Base-by-base conservation (phyloP, 2,888 invertebrate species). In the Ennomos quercinarius region DNA sequence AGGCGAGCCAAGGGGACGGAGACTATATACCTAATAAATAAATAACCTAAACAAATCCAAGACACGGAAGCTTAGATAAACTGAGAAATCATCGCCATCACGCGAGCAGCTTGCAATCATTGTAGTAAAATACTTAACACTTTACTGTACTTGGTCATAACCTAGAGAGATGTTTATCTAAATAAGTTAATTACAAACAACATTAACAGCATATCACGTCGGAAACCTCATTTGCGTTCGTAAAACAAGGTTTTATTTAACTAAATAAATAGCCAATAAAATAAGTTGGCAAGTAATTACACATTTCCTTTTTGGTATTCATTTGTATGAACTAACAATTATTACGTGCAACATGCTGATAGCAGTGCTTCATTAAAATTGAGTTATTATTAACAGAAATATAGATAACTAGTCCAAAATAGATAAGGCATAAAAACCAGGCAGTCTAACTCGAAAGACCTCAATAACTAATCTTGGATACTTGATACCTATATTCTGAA, bases 121-220 rank as follows among this genome's bases (percentile, higher is more conserved):
- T 55, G 63, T 66, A 72, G 42, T 70, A 74, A 74, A 70, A 72
- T 68, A 74, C 63, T 66, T 70, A 78, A 78, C 74, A 79, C 77
- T 74, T 80, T 77, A 77, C 77, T 74, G 81, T 77, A 77, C 78
- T 80, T 77, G 81, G 76, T 81, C 77, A 81, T 88, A 86, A 89
- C 89, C 89, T 87, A 89, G 85, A 89, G 86, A 89, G 88, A 89
- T 88, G 59, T 38, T 12, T 73, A 87, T 87, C 87, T 72, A 66
- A 70, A 63, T 70, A 73, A 66, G 70, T 77, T 85, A 86, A 87
- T 86, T 84, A 83, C 61, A 54, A 54, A 70, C 73, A 77, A 79
- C 78, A 77, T 78, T 76, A 80, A 73, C 73, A 73, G 71, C 70
- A 73, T 76, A 76, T 76, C 71, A 73, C 71, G 75, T 68, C 66